Evolutionary conservation across 2,797 vertebrate species (phyloP), one percentile per base, ranked within the genome.

Genomic region (Etheostoma nigrum): DNA sequence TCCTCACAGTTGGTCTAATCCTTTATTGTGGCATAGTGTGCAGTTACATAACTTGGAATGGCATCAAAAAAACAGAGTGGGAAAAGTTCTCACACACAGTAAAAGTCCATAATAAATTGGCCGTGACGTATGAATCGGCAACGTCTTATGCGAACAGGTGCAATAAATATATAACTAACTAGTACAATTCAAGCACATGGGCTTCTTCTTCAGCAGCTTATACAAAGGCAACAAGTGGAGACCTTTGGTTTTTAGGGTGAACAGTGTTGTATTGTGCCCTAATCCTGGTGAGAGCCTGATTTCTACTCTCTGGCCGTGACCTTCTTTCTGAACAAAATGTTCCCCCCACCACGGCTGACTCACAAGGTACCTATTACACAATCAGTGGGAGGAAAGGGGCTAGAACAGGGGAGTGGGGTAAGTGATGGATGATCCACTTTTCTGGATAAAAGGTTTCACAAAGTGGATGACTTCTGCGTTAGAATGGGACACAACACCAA

Each of bases 341-440:
- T 88, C 81, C 77, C 86, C 81, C 78, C 66, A 58, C 86, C 86
- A 79, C 84, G 76, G 85, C 84, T 88, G 88, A 87, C 91, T 94
- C 91, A 88, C 86, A 94, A 95, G 95, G 91, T 93, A 92, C 47
- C 82, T 60, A 85, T 95, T 95, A 94, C 63, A 67, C 86, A 95
- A 94, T 76, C 27, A 10, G 74, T 49, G 74, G 82, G 70, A 82
- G 79, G 60, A 87, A 80, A 79, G 78, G 78, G 80, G 85, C 79
- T 76, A 11, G 21, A 18, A 54, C 67, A 73, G 76, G 84, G 81
- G 76, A 79, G 77, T 60, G 68, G 59, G 69, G 69, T 71, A 66
- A 61, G 67, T 72, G 84, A 89, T 85, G 87, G 85, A 67, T 85
- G 86, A 88, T 88, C 67, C 62, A 87, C 82, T 88, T 94, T 90